Conservation (phyloP, 1,140 invertebrate species). For the Zophobas atratus region DNA sequence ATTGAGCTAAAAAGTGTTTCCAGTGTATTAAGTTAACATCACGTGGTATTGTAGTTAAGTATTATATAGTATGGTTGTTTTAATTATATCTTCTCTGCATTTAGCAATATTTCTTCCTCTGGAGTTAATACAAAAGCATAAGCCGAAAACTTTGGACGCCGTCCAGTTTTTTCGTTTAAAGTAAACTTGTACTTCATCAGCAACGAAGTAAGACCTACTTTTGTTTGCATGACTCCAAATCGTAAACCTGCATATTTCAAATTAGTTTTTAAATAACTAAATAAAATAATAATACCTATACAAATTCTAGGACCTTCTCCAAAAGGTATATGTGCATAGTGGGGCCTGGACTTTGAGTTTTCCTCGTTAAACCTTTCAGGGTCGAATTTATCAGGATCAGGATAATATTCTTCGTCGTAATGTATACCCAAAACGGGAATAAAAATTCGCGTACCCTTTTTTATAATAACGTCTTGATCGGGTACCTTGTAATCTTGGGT, state of each 20-base stretch:
- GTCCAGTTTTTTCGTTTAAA: background rate
- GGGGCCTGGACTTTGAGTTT: background rate
- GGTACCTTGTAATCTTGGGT: constrained; percentile 68
- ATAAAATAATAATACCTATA: background rate
- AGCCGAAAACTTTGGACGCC: background rate
- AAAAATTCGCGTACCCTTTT: constrained; percentile 66
- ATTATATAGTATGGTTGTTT: too few relatives aligned
- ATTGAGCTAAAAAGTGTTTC: too few relatives aligned
- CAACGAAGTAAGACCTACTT: background rate
- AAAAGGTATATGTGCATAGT: background rate
- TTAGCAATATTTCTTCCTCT: background rate
- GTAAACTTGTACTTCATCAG: constrained; percentile 2
- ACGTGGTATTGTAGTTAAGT: too few relatives aligned
- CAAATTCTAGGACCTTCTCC: background rate
- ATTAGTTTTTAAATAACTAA: background rate
- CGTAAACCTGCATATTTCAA: background rate
- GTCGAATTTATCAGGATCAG: background rate
- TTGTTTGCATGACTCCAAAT: background rate
- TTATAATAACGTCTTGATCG: constrained; percentile 66
- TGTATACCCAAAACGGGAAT: constrained; percentile 70
- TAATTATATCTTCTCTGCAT: too few relatives aligned
- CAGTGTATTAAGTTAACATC: too few relatives aligned
- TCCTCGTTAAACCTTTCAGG: background rate
- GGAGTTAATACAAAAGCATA: background rate
- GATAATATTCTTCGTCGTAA: background rate